A percentile compares a stretch with the other conserved stretches of the same genome.
These are phyloP conservation scores for Cotesia congregata DNA, from an alignment of 2,888 invertebrate species.

Conservation along the genomic window DNA sequence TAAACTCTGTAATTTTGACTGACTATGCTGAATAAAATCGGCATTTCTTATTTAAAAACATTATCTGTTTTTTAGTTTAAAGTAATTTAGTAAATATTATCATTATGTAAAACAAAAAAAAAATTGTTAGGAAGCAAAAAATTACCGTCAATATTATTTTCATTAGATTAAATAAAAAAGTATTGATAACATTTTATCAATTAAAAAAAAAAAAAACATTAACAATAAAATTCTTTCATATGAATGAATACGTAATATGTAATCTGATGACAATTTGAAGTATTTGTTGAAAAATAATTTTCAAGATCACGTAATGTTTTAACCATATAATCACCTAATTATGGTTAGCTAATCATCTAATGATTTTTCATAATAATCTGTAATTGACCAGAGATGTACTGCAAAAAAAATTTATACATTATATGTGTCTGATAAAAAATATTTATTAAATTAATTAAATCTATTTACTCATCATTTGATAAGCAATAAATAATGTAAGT, in stretches of 20 bases:
- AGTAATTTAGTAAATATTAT: not conserved
- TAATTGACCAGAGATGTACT: not conserved
- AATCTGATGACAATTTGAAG: conserved; percentile 1
- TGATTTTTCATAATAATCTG: not conserved
- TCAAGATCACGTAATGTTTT: conserved; percentile 18
- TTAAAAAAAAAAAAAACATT: too few relatives aligned
- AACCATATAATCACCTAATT: not conserved
- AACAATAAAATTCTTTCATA: not conserved
- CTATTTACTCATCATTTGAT: too few relatives aligned
- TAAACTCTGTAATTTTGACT: not conserved
- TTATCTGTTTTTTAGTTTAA: not conserved
- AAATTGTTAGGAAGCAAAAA: too few relatives aligned
- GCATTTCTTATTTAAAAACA: not conserved
- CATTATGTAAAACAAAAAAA: not conserved
- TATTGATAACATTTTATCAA: too few relatives aligned
- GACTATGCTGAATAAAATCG: not conserved
- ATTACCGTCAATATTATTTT: too few relatives aligned
- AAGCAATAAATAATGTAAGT: not conserved
- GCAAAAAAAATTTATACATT: not conserved
- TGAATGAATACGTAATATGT: not conserved
- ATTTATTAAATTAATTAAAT: too few relatives aligned
- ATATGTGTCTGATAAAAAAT: too few relatives aligned
- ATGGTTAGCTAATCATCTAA: conserved; percentile 20
- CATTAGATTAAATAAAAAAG: too few relatives aligned
- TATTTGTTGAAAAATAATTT: conserved; percentile 1